Evolutionary conservation across 2,797 vertebrate species (phyloP).

Genomic region (Moxostoma hubbsi): DNA sequence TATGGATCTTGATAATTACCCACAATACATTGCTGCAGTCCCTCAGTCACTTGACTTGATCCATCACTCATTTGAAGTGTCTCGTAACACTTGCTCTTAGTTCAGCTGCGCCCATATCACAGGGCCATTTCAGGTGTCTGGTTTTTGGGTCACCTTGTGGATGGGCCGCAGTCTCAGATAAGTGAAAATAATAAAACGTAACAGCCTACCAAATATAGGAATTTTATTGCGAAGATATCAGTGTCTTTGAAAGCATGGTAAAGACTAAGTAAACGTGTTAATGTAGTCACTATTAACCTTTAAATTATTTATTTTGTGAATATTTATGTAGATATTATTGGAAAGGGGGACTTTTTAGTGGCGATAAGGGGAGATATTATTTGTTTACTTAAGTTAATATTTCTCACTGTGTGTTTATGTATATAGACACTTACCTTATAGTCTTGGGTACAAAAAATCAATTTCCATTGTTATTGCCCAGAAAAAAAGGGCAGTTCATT

Average conservation of each 20-base stretch:
- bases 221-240: neutral
- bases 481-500: too few relatives aligned
- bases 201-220: slow-evolving; percentile 1
- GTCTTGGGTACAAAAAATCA: too few relatives aligned
- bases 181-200: slow-evolving; percentile 29
- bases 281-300: neutral
- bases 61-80: slow-evolving; percentile 64
- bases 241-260: neutral
- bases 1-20: slow-evolving; percentile 59
- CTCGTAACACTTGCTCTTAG: slow-evolving; percentile 37
- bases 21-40: slow-evolving; percentile 46
- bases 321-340: too few relatives aligned
- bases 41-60: slow-evolving; percentile 43
- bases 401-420: too few relatives aligned
- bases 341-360: too few relatives aligned
- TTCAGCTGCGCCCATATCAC: slow-evolving; percentile 22
- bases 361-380: too few relatives aligned
- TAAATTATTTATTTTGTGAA: too few relatives aligned
- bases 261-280: neutral
- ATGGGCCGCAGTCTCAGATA: neutral
- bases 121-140: slow-evolving; percentile 7
- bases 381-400: too few relatives aligned
- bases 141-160: slow-evolving; percentile 52
- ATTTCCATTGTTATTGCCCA: too few relatives aligned
- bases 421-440: too few relatives aligned